Evolutionary conservation across 2,888 invertebrate species (phyloP).

Genomic region (Dolichomitus sp.): DNA sequence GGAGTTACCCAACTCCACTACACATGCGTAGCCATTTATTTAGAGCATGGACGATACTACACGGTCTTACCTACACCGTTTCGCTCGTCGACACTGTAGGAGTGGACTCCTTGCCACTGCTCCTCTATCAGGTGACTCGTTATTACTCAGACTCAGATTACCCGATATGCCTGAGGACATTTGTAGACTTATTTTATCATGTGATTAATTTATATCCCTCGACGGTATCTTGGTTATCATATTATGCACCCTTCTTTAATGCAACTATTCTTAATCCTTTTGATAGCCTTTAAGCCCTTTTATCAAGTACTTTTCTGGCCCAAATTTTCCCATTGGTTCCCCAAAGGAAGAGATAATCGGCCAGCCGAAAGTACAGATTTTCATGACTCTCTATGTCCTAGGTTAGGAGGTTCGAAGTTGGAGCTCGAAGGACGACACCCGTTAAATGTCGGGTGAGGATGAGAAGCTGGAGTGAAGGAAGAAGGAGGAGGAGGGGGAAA

Average conservation of each 20-base stretch:
- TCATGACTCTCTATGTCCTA: not conserved
- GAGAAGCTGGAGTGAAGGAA: constrained; percentile 27
- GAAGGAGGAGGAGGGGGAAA: constrained; percentile 16
- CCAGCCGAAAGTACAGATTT: not conserved
- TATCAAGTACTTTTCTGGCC: not conserved
- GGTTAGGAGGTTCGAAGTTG: constrained; percentile 31
- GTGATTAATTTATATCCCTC: not conserved
- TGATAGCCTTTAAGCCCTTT: too few species aligned
- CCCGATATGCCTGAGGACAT: not conserved
- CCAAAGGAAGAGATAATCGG: not conserved
- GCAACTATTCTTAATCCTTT: not conserved
- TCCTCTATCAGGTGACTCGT: constrained; percentile 50
- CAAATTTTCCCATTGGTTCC: not conserved
- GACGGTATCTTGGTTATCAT: not conserved
- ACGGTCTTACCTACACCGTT: constrained; percentile 15
- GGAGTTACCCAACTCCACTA: constrained; percentile 76
- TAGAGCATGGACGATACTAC: constrained; percentile 72
- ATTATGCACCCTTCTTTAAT: not conserved
- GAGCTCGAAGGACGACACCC: constrained; percentile 78
- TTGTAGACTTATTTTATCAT: not conserved
- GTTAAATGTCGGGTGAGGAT: constrained; percentile 78
- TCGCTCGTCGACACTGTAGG: constrained; percentile 22
- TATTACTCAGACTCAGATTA: constrained; percentile 34
- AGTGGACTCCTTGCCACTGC: constrained; percentile 29
- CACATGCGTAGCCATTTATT: constrained; percentile 77